Percentiles rank a stretch among this genome's conserved stretches.
Evolutionary conservation across 2,113 vertebrate genomes (phyloP).

Genomic region (Pantherophis guttatus): DNA sequence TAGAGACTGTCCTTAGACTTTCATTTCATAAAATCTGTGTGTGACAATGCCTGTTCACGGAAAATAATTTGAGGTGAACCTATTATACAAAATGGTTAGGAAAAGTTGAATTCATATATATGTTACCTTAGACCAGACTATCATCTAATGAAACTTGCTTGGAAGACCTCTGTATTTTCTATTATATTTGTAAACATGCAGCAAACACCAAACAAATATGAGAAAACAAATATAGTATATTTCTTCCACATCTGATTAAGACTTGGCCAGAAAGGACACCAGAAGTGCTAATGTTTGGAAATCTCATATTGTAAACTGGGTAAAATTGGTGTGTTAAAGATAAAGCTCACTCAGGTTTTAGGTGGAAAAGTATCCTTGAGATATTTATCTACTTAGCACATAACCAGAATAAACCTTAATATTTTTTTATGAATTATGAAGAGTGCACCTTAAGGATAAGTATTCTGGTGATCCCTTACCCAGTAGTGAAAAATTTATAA

Average conservation of each 20-base stretch:
- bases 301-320: neutral
- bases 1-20: neutral
- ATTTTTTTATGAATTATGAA: neutral
- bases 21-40: neutral
- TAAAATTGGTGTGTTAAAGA: neutral
- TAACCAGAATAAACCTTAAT: neutral
- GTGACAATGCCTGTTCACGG: neutral
- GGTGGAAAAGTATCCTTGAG: neutral
- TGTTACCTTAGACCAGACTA: neutral
- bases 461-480: neutral
- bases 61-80: neutral
- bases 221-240: neutral
- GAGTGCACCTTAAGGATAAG: neutral
- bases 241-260: neutral
- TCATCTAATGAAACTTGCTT: neutral
- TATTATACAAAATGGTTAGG: neutral
- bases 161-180: neutral
- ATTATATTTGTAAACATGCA: neutral
- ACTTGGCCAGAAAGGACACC: neutral
- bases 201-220: neutral
- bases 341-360: neutral
- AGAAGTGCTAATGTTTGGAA: neutral
- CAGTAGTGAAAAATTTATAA: neutral
- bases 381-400: neutral
- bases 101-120: neutral